Conservation (phyloP, 1,140 invertebrate species). For the Drosophila lowei region DNA sequence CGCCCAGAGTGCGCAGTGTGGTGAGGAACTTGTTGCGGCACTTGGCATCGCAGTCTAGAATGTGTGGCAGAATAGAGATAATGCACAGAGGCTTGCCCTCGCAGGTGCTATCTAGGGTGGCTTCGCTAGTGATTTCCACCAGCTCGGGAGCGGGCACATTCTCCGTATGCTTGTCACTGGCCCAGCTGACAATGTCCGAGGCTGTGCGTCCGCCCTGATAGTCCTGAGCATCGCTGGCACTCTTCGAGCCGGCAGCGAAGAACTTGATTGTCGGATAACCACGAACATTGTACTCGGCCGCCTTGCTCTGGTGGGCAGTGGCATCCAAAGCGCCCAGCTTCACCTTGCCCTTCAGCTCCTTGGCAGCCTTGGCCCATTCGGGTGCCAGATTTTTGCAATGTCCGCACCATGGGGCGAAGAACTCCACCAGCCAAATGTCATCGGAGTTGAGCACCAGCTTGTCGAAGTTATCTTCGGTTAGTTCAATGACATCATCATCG, state of each 20-base stretch:
- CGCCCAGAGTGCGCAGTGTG: conserved; percentile 90
- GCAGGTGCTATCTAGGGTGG: conserved; percentile 89
- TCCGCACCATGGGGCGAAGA: conserved; percentile 98
- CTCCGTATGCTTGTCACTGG: conserved; percentile 92
- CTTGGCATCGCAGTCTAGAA: conserved; percentile 97
- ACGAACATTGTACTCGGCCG: conserved; percentile 89
- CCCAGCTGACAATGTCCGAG: conserved; percentile 96
- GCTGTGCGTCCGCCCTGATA: conserved; percentile 96
- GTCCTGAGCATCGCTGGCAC: conserved; percentile 88
- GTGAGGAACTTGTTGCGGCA: conserved; percentile 96
- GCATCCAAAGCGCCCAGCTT: conserved; percentile 98
- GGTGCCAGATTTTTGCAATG: conserved; percentile 98
- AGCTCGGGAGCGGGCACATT: conserved; percentile 96
- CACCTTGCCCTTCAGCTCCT: conserved; percentile 96
- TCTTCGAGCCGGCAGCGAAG: conserved; percentile 93
- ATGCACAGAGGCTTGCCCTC: conserved; percentile 95
- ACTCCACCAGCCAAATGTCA: conserved; percentile 98
- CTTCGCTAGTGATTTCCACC: conserved; percentile 87
- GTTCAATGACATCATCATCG: conserved; percentile 92
- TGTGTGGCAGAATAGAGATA: conserved; percentile 96
- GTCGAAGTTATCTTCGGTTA: conserved; percentile 98
- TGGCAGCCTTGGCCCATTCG: conserved; percentile 96
- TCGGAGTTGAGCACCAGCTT: conserved; percentile 94
- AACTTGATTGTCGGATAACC: conserved; percentile 99
- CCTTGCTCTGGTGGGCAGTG: conserved; percentile 93